Evolutionary conservation across 2,797 vertebrate species (phyloP).

Genomic region (Darevskia mixta): DNA sequence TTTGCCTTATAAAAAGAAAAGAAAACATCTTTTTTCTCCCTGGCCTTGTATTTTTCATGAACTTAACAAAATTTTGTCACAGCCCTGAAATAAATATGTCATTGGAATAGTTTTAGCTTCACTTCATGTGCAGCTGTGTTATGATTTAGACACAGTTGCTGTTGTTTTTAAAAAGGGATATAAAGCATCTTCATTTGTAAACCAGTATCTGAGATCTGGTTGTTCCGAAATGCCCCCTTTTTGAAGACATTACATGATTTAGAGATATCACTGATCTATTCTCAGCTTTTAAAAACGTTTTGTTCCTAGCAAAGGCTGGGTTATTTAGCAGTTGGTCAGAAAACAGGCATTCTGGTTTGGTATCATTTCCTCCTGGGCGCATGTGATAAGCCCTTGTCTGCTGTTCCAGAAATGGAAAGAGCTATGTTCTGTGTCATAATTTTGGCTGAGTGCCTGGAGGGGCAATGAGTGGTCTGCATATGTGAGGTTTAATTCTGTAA

Average conservation of each 20-base stretch:
- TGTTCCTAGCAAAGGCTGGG: neutral
- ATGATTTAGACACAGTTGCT: neutral
- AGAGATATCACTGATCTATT: neutral
- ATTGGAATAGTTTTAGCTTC: neutral
- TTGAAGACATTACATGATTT: neutral
- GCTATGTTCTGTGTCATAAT: neutral
- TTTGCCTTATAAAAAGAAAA: neutral
- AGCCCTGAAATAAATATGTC: neutral
- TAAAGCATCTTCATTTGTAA: neutral
- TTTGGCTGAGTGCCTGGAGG: neutral
- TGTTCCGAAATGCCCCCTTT: neutral
- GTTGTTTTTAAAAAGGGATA: neutral
- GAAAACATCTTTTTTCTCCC: neutral
- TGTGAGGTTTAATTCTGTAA: neutral
- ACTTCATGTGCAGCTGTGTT: neutral
- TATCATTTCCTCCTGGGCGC: slow-evolving; percentile 11
- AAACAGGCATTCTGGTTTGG: slow-evolving; percentile 10
- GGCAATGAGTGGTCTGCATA: neutral
- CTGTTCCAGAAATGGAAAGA: neutral
- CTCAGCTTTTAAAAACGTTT: neutral
- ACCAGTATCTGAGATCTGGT: neutral
- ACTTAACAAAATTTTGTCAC: neutral
- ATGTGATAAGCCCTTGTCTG: slow-evolving; percentile 4
- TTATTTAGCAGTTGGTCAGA: neutral
- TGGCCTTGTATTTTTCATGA: neutral